A percentile compares a stretch with the other conserved stretches of the same genome.
Conservation (phyloP, 2,888 invertebrate species). For the Pristionchus fissidentatus region DNA sequence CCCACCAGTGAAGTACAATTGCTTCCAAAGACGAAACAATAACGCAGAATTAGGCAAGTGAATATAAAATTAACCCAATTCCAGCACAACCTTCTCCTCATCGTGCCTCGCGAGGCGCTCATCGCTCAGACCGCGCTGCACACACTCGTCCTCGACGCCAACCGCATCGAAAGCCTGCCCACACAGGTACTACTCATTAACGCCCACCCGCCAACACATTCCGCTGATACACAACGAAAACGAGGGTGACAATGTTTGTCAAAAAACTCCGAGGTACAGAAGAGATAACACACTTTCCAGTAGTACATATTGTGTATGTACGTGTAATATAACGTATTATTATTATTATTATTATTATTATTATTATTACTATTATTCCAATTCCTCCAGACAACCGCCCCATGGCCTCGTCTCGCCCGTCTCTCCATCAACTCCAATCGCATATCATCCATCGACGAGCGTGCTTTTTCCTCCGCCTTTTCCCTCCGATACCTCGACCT, state of each 20-base stretch:
- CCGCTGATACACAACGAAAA: too few species aligned
- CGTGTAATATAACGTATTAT: slow-evolving; percentile 70
- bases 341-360: background rate
- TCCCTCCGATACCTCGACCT: slow-evolving; percentile 51
- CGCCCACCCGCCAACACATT: background rate
- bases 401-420: slow-evolving; percentile 77
- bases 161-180: slow-evolving; percentile 88
- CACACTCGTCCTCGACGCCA: slow-evolving; percentile 92
- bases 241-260: too few species aligned
- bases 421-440: slow-evolving; percentile 74
- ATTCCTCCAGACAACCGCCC: slow-evolving; percentile 31
- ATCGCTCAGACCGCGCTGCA: slow-evolving; percentile 85
- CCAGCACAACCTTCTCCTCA: slow-evolving; percentile 83
- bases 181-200: slow-evolving; percentile 81
- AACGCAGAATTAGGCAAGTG: background rate
- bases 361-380: too few species aligned
- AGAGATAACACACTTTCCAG: too few species aligned
- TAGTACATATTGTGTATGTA: background rate
- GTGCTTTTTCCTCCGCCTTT: slow-evolving; percentile 48
- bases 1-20: background rate
- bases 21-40: background rate
- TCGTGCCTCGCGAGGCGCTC: slow-evolving; percentile 86
- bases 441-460: slow-evolving; percentile 65
- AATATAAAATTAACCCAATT: slow-evolving; percentile 50
- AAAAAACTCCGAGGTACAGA: too few species aligned